Base-by-base conservation (phyloP, 2,113 vertebrate species). In the Murina feae region DNA sequence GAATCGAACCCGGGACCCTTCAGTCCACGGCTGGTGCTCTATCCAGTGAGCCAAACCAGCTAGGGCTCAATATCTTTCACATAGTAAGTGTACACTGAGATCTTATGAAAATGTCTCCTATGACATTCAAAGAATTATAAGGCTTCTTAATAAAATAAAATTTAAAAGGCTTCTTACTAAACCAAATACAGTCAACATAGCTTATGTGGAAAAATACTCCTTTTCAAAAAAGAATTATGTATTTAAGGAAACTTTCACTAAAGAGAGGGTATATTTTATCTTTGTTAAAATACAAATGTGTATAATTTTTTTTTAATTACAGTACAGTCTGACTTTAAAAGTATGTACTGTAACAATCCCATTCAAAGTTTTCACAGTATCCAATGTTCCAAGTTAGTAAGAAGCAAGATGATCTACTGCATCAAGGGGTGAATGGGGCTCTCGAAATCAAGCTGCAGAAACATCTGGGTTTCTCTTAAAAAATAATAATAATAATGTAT, bases 261-360 rank as follows among this genome's bases (percentile, higher is more conserved):
- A 65, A 78, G 4, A 82, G 7, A 53, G 21, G 21, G 25, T n/a
- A 39, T 17, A 89, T 12, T 30, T 14, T 21, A 80, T 86, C n/a
- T 68, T 28, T 55, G 49, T 49, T 55, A 78, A 93, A 76, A 82
- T 37, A 47, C 8, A 86, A 80, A 51, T 55, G 18, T 66, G 32
- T 51, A 37, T n/a, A 86, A 35, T 44, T 37, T 65, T 65, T 65
- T 78, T 39, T 84, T 35, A 86, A 79, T 91, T 66, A 90, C 35
- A 75, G 35, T 72, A 80, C 18, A 37, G 49, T 51, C 39, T 84
- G 37, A 83, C 20, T 87, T 71, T 49, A 63, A 95, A 87, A 68
- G 20, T 49, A 12, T 60, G 39, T 47, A 63, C 65, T 60, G 37
- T 9, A 37, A 78, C 3, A 81, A 58, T 8, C 20, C 21, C 51